Evolutionary conservation across 2,797 vertebrate species (phyloP).

Genomic region (Petrocephalus schoutedeni): DNA sequence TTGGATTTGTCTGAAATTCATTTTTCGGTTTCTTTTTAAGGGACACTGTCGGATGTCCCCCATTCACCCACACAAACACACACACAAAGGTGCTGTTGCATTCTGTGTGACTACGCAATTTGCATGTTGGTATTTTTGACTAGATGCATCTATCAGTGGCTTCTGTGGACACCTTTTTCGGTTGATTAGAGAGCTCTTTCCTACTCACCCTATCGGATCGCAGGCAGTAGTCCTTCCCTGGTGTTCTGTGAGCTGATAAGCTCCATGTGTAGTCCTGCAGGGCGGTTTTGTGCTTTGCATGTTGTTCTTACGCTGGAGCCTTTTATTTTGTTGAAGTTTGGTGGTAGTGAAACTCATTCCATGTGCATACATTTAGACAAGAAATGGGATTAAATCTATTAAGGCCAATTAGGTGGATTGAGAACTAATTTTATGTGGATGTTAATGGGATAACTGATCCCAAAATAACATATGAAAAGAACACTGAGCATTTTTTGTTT

Average conservation of each 20-base stretch:
- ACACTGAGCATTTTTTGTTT: not conserved
- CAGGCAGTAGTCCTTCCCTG: conserved; percentile 55
- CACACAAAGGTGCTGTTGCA: not conserved
- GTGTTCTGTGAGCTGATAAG: conserved; percentile 56
- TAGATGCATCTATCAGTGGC: conserved; percentile 26
- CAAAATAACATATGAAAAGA: not conserved
- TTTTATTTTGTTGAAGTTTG: not conserved
- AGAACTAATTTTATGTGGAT: not conserved
- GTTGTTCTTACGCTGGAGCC: not conserved
- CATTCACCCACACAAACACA: not conserved
- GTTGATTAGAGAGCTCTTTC: conserved; percentile 52
- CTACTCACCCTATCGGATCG: conserved; percentile 52
- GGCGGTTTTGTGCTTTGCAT: conserved; percentile 16
- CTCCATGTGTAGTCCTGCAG: not conserved
- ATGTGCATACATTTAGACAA: not conserved
- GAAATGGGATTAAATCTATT: not conserved
- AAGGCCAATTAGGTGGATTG: not conserved
- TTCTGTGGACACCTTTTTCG: conserved; percentile 33
- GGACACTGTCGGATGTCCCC: not conserved
- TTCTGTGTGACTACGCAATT: not conserved
- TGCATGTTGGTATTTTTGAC: not conserved
- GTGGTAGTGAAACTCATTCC: not conserved
- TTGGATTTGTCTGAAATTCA: not conserved
- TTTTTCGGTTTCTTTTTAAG: not conserved
- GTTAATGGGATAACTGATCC: not conserved